Percentiles rank a stretch among this genome's conserved stretches.
These are phyloP conservation scores for Neodiprion fabricii DNA, from an alignment of 1,140 invertebrate genomes.

Conservation along the genomic window DNA sequence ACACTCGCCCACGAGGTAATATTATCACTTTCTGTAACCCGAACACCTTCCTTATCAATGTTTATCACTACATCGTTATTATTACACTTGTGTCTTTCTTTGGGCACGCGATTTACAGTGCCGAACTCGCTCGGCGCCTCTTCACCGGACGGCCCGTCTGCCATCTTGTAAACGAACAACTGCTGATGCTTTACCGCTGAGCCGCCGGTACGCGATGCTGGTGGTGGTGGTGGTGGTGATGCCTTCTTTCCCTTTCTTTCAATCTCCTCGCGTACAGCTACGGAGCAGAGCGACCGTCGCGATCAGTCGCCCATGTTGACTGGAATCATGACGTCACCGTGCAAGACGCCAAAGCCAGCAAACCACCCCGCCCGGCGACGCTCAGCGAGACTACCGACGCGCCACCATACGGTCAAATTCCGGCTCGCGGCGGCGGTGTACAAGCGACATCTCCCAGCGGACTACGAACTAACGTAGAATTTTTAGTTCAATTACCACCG, in stretches of 20 bases:
- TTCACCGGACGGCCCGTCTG: slow-evolving; percentile 50
- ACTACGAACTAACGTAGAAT: too few species aligned
- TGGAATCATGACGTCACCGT: neutral
- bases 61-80: slow-evolving; percentile 3
- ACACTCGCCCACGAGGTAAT: neutral
- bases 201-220: neutral
- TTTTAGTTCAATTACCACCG: too few species aligned
- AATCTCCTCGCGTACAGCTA: slow-evolving; percentile 2
- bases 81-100: slow-evolving; percentile 45
- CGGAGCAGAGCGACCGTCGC: neutral
- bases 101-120: slow-evolving; percentile 41
- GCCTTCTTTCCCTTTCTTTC: neutral
- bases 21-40: neutral
- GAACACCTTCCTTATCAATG: neutral
- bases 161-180: slow-evolving; percentile 51
- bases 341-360: neutral
- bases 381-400: neutral
- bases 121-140: slow-evolving; percentile 40
- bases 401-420: neutral
- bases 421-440: too few species aligned
- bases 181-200: neutral
- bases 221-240: slow-evolving; percentile 6
- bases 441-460: too few species aligned
- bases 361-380: neutral
- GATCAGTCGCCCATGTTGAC: slow-evolving; percentile 6